These are phyloP conservation scores for Hippoglossus stenolepis DNA, from an alignment of 2,113 vertebrate genomes.

Conservation along the genomic window DNA sequence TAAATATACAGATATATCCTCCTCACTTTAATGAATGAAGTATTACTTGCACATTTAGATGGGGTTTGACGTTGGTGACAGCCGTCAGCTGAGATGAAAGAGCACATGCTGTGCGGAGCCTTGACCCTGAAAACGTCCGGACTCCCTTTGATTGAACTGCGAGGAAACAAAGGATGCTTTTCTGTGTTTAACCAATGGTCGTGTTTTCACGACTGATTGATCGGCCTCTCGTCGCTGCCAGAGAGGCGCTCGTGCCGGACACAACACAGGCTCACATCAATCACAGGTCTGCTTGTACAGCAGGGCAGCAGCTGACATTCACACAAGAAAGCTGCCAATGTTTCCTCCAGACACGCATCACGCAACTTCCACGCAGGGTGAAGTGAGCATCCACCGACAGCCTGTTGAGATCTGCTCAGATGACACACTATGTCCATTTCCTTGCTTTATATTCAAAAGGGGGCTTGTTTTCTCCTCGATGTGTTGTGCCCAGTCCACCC, in stretches of 20 bases:
- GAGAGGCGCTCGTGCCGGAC: constrained; percentile 46
- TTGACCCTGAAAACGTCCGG: constrained; percentile 44
- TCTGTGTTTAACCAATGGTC: constrained; percentile 66
- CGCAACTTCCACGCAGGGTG: constrained; percentile 6
- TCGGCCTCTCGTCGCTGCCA: constrained; percentile 57
- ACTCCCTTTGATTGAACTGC: constrained; percentile 62
- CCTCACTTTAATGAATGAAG: constrained; percentile 6
- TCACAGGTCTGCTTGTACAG: constrained; percentile 61
- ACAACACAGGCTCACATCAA: constrained; percentile 66
- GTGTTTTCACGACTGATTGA: constrained; percentile 72
- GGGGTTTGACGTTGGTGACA: constrained; percentile 21
- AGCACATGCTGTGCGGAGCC: constrained; percentile 9
- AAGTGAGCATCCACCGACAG: constrained; percentile 35
- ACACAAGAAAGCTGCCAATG: constrained; percentile 52
- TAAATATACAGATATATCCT: neutral
- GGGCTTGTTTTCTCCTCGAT: neutral
- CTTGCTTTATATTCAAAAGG: neutral
- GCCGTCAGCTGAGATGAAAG: constrained; percentile 43
- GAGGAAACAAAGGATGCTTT: constrained; percentile 64
- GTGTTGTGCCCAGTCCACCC: too few relatives aligned
- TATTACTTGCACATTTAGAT: constrained; percentile 8
- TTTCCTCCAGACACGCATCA: constrained; percentile 49
- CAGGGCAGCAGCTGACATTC: constrained; percentile 67
- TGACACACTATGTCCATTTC: constrained; percentile 8
- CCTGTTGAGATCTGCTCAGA: constrained; percentile 25